Base-by-base conservation (phyloP, 2,888 invertebrate genomes). In the Ethmia dodecea region DNA sequence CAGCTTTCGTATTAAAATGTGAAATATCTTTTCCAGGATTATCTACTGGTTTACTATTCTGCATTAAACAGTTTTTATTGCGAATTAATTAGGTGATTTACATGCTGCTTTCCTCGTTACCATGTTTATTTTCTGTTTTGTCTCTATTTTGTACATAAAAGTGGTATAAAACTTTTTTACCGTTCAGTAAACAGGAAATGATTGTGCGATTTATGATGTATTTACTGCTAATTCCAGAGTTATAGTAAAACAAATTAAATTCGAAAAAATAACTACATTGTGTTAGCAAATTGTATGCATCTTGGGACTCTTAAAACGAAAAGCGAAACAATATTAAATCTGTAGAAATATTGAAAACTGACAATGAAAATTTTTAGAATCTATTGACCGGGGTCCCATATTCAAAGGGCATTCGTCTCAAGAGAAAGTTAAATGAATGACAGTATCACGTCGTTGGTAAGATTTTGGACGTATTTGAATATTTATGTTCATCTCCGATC, bases 381-480 rank as follows among this genome's bases (percentile, higher is more conserved):
- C 49, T 53, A 56, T 55, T 59, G 48, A 55, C 47, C 47, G 52
- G 52, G 46, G 45, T 42, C 52, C 52, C 55, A 31, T 31, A 54
- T 50, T 56, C 45, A 58, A 61, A 62, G 52, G 53, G 59, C 61
- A 49, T 49, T 49, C 55, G 47, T 48, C 52, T 55, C 51, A 22
- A 11, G 28, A 61, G 67, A 68, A 67, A 67, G 66, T 65, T 54
- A 55, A 64, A 61, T 63, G 50, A 65, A 58, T 59, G 57, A 61
- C 53, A 55, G 47, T 59, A 29, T 31, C n/a, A n/a, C n/a, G n/a
- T n/a, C 31, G 53, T 53, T 60, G 52, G 48, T 47, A 42, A 49
- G 49, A 49, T 56, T 56, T 50, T 51, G 49, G 42, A 52, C 45
- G 49, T 53, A 58, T 61, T 59, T 55, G 55, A 64, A 64, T 41